A percentile compares a stretch with the other conserved stretches of the same genome.
Evolutionary conservation across 1,140 invertebrate genomes (phyloP).

Genomic region (Diuraphis noxia): DNA sequence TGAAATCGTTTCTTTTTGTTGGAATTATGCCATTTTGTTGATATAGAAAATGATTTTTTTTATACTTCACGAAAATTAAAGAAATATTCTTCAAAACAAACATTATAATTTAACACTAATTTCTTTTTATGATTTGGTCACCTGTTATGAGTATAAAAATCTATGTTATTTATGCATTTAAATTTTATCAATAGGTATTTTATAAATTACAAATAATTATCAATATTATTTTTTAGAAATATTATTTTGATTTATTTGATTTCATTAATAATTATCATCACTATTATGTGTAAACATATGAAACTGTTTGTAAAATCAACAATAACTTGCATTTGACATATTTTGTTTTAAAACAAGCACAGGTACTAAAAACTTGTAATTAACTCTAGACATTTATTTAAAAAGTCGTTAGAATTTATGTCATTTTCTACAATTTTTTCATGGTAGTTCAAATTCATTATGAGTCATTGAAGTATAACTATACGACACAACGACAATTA

Average conservation of each 20-base stretch:
- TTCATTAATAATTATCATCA: neutral
- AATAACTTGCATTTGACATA: neutral
- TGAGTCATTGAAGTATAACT: too few species aligned
- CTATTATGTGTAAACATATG: neutral
- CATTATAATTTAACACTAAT: neutral
- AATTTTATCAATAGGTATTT: neutral
- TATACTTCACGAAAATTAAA: too few species aligned
- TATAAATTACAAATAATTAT: neutral
- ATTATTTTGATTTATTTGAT: neutral
- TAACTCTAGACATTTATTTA: neutral
- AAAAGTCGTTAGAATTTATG: neutral
- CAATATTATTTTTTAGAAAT: neutral
- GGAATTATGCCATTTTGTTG: neutral
- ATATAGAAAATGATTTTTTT: neutral
- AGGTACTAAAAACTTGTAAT: neutral
- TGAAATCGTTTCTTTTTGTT: neutral
- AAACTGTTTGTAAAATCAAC: neutral
- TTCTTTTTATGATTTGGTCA: neutral
- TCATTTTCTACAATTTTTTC: neutral
- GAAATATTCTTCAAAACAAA: too few species aligned
- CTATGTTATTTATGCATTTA: neutral
- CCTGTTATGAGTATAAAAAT: neutral
- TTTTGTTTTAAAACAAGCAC: neutral
- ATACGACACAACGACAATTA: too few species aligned
- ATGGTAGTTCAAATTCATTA: neutral